Evolutionary conservation across 2,888 invertebrate genomes (phyloP), one percentile per base, ranked within the genome.

Genomic region (Apamea sordens): DNA sequence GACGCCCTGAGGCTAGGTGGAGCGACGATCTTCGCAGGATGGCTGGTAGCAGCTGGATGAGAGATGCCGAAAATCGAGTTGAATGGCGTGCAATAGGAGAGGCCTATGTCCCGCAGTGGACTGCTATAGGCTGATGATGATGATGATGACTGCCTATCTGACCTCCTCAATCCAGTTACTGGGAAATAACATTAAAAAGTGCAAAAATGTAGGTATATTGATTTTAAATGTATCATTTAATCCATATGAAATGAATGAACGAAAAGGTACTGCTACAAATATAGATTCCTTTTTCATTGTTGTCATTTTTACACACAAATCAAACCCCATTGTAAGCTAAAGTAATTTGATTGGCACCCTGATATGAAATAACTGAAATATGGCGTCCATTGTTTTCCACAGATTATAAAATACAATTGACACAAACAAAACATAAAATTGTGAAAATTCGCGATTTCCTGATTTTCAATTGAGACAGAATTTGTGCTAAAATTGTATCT

Each of bases 321-420:
- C 56, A 77, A 76, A 68, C 50, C 53, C 70, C 41, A 84, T 84
- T 84, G 73, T 73, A n/a, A n/a, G 59, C 50, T 67, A 74, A 82
- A 67, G 77, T 82, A 86, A 86, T 84, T 77, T 86, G 83, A 86
- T 84, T 36, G 53, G 8, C 10, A 6, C 2, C 24, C 11, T 8
- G 83, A 83, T 83, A 83, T 7, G 72, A 61, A 47, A 59, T 73
- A 56, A 74, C 72, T 18, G 15, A 53, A 79, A 81, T 47, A 76
- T 41, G 18, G 47, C 21, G 65, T 4, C 28, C 69, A 77, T 85
- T 83, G 83, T 83, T 64, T n/a, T 18, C 4, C 28, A 82, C 73
- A 86, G 86, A 86, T 82, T 82, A 85, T 65, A 65, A 83, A 85
- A 73, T 2, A 76, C 72, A 76, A 83, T 86, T 73, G 77, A 61